Evolutionary conservation across 1,140 invertebrate genomes (phyloP).

Genomic region (Cecropterus lyciades): DNA sequence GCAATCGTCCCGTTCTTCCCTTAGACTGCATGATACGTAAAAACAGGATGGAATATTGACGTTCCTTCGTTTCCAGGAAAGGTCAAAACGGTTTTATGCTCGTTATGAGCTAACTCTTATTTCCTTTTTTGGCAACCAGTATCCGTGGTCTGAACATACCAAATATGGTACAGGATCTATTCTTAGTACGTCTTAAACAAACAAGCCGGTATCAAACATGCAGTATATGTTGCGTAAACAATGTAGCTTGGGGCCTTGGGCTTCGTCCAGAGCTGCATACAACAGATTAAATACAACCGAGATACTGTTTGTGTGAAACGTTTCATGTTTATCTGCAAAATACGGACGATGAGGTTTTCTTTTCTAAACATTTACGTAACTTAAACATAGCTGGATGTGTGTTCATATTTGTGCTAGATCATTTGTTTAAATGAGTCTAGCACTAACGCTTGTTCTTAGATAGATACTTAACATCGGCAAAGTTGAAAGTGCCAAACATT

Average conservation of each 20-base stretch:
- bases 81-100: slow-evolving; percentile 18
- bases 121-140: slow-evolving; percentile 44
- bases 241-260: slow-evolving; percentile 20
- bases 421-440: too few relatives aligned
- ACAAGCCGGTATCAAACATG: slow-evolving; percentile 9
- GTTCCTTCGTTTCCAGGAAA: slow-evolving; percentile 23
- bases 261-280: slow-evolving; percentile 29
- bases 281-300: slow-evolving; percentile 23
- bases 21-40: slow-evolving; percentile 12
- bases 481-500: too few relatives aligned
- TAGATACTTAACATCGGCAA: too few relatives aligned
- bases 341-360: slow-evolving; percentile 1
- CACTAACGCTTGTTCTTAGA: too few relatives aligned
- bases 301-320: slow-evolving; percentile 18
- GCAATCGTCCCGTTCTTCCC: slow-evolving; percentile 1
- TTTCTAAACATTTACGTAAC: background rate
- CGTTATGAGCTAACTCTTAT: slow-evolving; percentile 17
- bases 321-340: slow-evolving; percentile 16
- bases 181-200: slow-evolving; percentile 19
- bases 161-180: slow-evolving; percentile 44
- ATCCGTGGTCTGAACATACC: slow-evolving; percentile 35
- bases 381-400: too few relatives aligned
- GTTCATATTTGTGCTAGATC: too few relatives aligned
- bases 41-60: slow-evolving; percentile 9
- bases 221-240: slow-evolving; percentile 27